Evolutionary conservation across 2,797 vertebrate genomes (phyloP), one percentile per base, ranked within the genome.

Genomic region (Petrocephalus sullivani): DNA sequence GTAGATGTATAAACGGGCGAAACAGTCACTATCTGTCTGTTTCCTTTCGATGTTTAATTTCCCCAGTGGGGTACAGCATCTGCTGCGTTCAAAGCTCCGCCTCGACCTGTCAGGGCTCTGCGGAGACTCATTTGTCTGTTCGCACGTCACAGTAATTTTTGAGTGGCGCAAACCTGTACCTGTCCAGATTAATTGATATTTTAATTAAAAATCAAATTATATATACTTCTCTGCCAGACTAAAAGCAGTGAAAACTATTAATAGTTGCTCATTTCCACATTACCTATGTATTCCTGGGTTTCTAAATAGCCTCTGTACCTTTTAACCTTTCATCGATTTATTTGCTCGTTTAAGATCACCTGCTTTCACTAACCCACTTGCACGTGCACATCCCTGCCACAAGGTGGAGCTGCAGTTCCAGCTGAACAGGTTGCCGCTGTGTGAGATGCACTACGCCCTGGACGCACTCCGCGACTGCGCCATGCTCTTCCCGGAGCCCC

Each of bases 361-460:
- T 0, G 64, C 64, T 33, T 33, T 37, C 33, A 1, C 33, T 71
- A 37, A 37, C 33, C 67, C 2, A 33, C 75, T 49, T 6, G 33
- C 8, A 46, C 19, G 0, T 81, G 37, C 46, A 2, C 75, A 81
- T 81, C 75, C 41, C 41, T 81, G 75, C 57, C 86, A 85, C 88
- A 91, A 96, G 96, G 96, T 96, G 91, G 96, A 97, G 92, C 96
- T 97, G 90, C 96, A 96, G 91, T 96, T 96, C 92, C 96, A 97
- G 23, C 88, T 96, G 91, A 96, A 96, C 92, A 94, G 96, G 86
- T 93, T 95, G 91, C 96, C 96, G 87, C 95, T 96, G 92, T 96
- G 96, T 94, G 96, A 97, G 93, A 97, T 97, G 96, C 96, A 97
- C 93, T 96, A 95, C 90, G 96, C 96, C 23, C 90, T 97, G 93